These are phyloP conservation scores for zebrafish (Danio rerio) DNA, from an alignment of 2,113 vertebrate species.

Conservation along the genomic window DNA sequence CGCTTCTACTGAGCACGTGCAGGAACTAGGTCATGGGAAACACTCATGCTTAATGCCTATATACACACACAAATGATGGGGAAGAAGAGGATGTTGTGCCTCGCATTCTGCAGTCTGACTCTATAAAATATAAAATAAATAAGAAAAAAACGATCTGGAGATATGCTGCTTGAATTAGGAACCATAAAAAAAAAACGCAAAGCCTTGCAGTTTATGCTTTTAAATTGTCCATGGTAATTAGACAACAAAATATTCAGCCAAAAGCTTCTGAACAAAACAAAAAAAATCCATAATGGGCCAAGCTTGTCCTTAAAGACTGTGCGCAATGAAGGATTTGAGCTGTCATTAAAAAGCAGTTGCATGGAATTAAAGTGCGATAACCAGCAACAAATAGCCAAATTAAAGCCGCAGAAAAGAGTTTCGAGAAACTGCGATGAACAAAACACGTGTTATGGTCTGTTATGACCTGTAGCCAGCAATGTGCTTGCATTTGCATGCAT, in stretches of 20 bases:
- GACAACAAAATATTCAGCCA: slow-evolving; percentile 10
- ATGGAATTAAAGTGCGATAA: background rate
- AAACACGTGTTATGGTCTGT: slow-evolving; percentile 5
- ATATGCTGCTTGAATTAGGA: background rate
- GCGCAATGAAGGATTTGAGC: background rate
- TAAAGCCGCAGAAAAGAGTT: background rate
- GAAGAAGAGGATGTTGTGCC: background rate
- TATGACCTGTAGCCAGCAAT: background rate
- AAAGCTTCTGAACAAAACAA: background rate
- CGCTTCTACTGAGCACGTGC: slow-evolving; percentile 29
- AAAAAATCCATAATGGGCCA: background rate
- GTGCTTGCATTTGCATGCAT: background rate
- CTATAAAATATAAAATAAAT: background rate
- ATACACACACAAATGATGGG: background rate
- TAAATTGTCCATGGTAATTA: background rate
- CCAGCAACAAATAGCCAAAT: background rate
- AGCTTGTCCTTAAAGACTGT: background rate
- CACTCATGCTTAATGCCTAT: slow-evolving; percentile 49
- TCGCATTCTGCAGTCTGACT: background rate
- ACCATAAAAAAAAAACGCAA: slow-evolving; percentile 5
- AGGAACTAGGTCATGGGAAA: slow-evolving; percentile 60
- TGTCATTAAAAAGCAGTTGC: background rate
- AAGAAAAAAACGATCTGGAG: background rate
- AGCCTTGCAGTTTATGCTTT: background rate
- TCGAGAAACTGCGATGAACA: background rate